Evolutionary conservation across 64 coral and sea anemone species (phyloP).

Genomic region (Pocillopora damicornis): DNA sequence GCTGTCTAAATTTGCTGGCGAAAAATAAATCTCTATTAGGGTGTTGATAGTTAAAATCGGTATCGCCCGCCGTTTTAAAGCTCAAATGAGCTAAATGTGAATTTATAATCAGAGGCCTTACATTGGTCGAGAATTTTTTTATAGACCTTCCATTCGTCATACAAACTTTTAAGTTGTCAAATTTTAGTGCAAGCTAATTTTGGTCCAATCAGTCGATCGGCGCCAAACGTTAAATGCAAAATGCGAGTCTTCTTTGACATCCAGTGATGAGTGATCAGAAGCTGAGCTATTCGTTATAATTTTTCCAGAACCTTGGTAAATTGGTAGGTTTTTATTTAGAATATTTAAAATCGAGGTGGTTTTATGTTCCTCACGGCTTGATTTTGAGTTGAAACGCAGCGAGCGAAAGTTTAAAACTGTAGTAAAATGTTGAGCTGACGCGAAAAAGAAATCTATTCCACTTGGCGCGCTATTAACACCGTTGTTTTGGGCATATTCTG

Average conservation of each 20-base stretch:
- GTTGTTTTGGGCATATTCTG: background rate
- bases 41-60: background rate
- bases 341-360: too few relatives aligned
- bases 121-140: background rate
- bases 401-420: too few relatives aligned
- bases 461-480: background rate
- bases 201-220: background rate
- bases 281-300: too few relatives aligned
- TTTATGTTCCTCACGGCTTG: too few relatives aligned
- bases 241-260: too few relatives aligned
- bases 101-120: background rate
- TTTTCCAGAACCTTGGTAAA: too few relatives aligned
- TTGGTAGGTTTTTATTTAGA: too few relatives aligned
- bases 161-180: background rate
- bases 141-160: background rate
- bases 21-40: background rate
- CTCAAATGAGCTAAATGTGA: background rate
- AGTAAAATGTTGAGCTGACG: too few relatives aligned
- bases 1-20: background rate
- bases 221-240: background rate
- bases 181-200: conserved; percentile 22
- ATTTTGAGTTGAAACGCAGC: too few relatives aligned
- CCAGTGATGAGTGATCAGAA: background rate
- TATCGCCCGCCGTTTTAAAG: conserved; percentile 5
- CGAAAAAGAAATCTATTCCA: background rate